Evolutionary conservation across 92 coral and sea anemone species (phyloP), one percentile per base, ranked within the genome.

Genomic region (Muricea muricata): DNA sequence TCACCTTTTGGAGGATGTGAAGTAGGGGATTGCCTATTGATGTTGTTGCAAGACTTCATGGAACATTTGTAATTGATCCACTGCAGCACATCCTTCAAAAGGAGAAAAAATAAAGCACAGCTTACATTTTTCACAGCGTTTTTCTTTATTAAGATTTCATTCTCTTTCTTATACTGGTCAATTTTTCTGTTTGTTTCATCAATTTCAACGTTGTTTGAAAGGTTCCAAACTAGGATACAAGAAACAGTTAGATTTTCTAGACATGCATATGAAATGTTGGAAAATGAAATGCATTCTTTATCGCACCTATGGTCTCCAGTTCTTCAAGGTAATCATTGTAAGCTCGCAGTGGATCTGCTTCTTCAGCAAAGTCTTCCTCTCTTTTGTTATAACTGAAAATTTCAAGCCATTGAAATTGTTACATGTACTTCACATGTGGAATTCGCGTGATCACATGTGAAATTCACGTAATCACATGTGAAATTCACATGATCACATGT

Each of bases 301-400:
- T n/a, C n/a, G n/a, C 52, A 91, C 97, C 75, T 40, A 96, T 89
- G 25, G 91, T 90, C 66, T 96, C 99, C 33, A 96, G 92, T 57
- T 96, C 98, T 73, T 96, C 99, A 68, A 96, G 84, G 63, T 96
- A 96, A 75, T 96, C 99, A 90, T 96, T 96, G 83, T 93, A 96
- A 20, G 97, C 87, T 65, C 92, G 67, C 15, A 96, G 60, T 5
- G 98, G 98, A 79, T 94, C 92, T 26, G 76, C n/a, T 65, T 79
- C 84, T 47, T 87, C 6, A 4, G 82, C 73, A 61, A 96, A 96
- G 70, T 96, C 99, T 35, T 96, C 99, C 74, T 94, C 95, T 60
- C 93, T 91, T 74, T 96, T 96, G 92, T 96, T 96, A 65, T 94
- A 96, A 45, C 99, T 96, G 50, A 54, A 37, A 25, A 13, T 46